Base-by-base conservation (phyloP, 2,888 invertebrate genomes). In the Drosophila pseudotakahashii region DNA sequence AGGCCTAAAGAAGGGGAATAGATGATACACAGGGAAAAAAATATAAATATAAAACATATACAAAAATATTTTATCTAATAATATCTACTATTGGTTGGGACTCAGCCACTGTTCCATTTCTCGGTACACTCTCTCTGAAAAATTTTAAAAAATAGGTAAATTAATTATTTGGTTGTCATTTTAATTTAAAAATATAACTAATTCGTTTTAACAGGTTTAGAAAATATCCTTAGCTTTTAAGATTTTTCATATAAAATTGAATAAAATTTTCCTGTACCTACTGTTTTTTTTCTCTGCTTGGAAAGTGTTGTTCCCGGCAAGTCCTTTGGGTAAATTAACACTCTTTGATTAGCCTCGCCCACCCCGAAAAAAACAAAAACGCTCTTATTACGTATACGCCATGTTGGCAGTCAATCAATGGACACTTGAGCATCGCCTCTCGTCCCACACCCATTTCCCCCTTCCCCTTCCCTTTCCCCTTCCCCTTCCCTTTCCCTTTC, bases 251-350 rank as follows among this genome's bases (percentile, higher is more conserved):
- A n/a, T n/a, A n/a, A n/a, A n/a, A n/a, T n/a, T n/a, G n/a, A n/a
- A n/a, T n/a, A n/a, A n/a, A n/a, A n/a, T n/a, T n/a, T n/a, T n/a
- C n/a, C n/a, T n/a, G n/a, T n/a, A n/a, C n/a, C n/a, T n/a, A n/a
- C 26, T 26, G 26, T 34, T 37, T 58, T 34, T n/a, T 23, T 23
- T 58, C 32, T 16, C 62, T 4, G 41, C 41, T 41, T 14, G 4
- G 14, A 11, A 45, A 44, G 58, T 57, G 30, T 59, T 44, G 60
- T 72, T 58, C 54, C 58, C 52, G 69, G 69, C 63, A 72, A 78
- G 87, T 88, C 84, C 88, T 81, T 83, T 79, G 89, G 89, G 89
- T 81, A 84, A 84, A 84, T 89, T 84, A 84, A 89, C 89, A 87
- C 89, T 81, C 85, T 89, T 82, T 82, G 88, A 82, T 82, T 82